phyloP scores from a whole-genome alignment of 2,888 invertebrate species.

The Cheilosia pagana region DNA sequence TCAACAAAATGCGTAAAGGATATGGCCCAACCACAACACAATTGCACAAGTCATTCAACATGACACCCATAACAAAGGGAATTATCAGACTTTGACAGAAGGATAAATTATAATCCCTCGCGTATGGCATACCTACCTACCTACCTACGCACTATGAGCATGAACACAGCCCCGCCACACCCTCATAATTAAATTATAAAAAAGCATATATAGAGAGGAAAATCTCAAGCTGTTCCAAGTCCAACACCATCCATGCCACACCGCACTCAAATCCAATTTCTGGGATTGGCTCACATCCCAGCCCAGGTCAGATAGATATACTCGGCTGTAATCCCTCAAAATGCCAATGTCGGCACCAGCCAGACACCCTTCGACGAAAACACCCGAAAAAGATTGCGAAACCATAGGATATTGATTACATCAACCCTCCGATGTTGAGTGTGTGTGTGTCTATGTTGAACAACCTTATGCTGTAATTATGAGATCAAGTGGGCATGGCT shows the following conservation, averaged over 20 bases:
- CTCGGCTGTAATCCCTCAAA: slow-evolving; percentile 66
- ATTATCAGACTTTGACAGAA: slow-evolving; percentile 70
- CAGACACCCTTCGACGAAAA: slow-evolving; percentile 40
- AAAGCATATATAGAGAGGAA: slow-evolving; percentile 42
- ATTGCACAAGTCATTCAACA: slow-evolving; percentile 59
- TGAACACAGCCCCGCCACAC: slow-evolving; percentile 63
- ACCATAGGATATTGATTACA: slow-evolving; percentile 73
- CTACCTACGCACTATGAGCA: slow-evolving; percentile 32
- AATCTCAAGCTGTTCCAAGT: slow-evolving; percentile 71
- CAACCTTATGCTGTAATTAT: slow-evolving; percentile 79
- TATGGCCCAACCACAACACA: slow-evolving; percentile 34
- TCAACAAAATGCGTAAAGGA: slow-evolving; percentile 5
- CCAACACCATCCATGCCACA: slow-evolving; percentile 7
- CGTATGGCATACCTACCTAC: slow-evolving; percentile 32
- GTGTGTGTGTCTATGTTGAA: slow-evolving; percentile 45
- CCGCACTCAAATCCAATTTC: slow-evolving; percentile 31
- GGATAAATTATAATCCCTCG: slow-evolving; percentile 68
- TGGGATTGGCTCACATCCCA: slow-evolving; percentile 68
- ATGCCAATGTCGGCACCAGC: slow-evolving; percentile 36
- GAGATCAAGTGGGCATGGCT: slow-evolving; percentile 83
- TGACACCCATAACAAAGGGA: slow-evolving; percentile 62
- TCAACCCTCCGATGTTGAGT: slow-evolving; percentile 39
- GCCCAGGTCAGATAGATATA: slow-evolving; percentile 23
- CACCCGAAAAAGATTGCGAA: slow-evolving; percentile 55
- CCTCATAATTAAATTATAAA: slow-evolving; percentile 75